Base-by-base conservation (phyloP, 2,888 invertebrate species). In the Pardosa pseudoannulata region DNA sequence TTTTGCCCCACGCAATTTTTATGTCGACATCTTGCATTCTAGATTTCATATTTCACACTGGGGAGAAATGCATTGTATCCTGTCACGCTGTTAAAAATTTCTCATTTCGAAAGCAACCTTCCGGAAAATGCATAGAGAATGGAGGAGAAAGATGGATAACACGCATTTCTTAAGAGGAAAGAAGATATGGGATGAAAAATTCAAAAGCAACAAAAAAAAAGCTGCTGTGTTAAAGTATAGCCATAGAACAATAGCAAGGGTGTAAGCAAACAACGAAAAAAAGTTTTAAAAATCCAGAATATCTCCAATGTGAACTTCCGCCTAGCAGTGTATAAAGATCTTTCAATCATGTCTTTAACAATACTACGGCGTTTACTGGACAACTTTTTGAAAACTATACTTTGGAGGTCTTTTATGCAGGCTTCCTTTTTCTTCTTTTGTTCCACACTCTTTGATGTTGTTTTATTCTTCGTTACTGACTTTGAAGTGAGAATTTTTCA, bases 321-420 rank as follows among this genome's bases (percentile, higher is more conserved):
- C 71, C 78, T 50, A 19, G 67, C 36, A 68, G 50, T 68, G 46
- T 74, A 39, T 11, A 67, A 68, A 68, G 68, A 78, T 73, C 83
- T 85, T 85, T 85, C 83, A 78, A 85, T 85, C 83, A 85, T 85
- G 73, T 32, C 23, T 28, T 64, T 56, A 85, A 85, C 83, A 85
- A 85, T 85, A 79, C 78, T 72, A 72, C 56, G 79, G 75, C 72
- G 68, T 62, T 73, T 62, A 72, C 78, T 39, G 56, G 78, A 67
- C 73, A 85, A 78, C 67, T 78, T 85, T 85, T 78, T 79, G 76
- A 78, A 78, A 85, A 79, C 78, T 78, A 73, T 72, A 72, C 78
- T 78, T 73, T 78, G 9, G 31, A 36, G 62, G 56, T 56, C 75
- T 41, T 75, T 75, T 81, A 75, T 81, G 70, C 62, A 62, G 62